Conservation (phyloP, 2,888 invertebrate genomes). For the Achlya flavicornis region DNA sequence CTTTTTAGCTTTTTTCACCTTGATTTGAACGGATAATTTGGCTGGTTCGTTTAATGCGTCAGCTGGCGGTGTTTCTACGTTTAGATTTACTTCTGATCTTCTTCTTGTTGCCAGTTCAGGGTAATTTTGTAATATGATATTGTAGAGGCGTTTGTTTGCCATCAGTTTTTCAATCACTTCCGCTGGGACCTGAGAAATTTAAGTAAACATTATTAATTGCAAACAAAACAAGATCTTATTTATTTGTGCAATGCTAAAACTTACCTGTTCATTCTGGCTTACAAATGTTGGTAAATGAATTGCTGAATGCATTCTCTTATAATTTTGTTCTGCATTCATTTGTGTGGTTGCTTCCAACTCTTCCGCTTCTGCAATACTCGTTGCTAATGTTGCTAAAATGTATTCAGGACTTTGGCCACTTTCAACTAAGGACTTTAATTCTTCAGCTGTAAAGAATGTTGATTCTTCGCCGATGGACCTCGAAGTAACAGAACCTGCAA, state of each 20-base stretch:
- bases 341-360: constrained; percentile 71
- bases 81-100: constrained; percentile 84
- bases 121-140: constrained; percentile 88
- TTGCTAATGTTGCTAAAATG: constrained; percentile 84
- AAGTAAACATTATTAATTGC: constrained; percentile 1
- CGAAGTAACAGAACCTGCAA: constrained; percentile 77
- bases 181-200: constrained; percentile 84
- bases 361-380: constrained; percentile 80
- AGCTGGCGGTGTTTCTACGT: constrained; percentile 44
- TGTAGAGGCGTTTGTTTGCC: constrained; percentile 86
- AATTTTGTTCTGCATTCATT: constrained; percentile 69
- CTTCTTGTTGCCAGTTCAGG: constrained; percentile 86
- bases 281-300: constrained; percentile 91
- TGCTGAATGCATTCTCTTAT: constrained; percentile 84
- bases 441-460: constrained; percentile 84
- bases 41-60: constrained; percentile 54
- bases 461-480: constrained; percentile 77
- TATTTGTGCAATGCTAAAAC: constrained; percentile 4
- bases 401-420: constrained; percentile 87
- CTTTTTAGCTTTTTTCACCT: constrained; percentile 48
- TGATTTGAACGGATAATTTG: constrained; percentile 54
- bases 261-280: constrained; percentile 87
- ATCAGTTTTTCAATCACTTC: constrained; percentile 88
- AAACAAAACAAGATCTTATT: too few species aligned
- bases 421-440: constrained; percentile 86